Evolutionary conservation across 2,113 vertebrate genomes (phyloP).

Genomic region (Cyanocitta stelleri): DNA sequence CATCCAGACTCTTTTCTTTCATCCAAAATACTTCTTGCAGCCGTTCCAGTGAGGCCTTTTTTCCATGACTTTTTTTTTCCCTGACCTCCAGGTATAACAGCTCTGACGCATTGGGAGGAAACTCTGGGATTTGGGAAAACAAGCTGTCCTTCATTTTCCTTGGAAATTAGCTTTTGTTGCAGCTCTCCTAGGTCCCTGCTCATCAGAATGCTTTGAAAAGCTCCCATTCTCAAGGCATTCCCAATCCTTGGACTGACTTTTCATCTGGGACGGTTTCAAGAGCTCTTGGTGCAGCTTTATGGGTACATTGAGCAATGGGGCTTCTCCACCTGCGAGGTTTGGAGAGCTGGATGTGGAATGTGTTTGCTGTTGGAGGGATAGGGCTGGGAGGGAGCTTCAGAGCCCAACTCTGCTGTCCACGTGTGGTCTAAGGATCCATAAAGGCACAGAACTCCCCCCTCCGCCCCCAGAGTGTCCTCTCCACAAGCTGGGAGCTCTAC

Average conservation of each 20-base stretch:
- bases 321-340: not conserved
- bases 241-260: not conserved
- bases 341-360: not conserved
- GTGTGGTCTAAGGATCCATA: fast-evolving
- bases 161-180: not conserved
- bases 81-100: not conserved
- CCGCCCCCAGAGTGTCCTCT: not conserved
- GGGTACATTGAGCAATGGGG: not conserved
- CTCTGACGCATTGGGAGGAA: not conserved
- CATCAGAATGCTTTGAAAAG: not conserved
- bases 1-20: not conserved
- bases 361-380: not conserved
- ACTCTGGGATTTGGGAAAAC: not conserved
- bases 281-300: not conserved
- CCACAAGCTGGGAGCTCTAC: not conserved
- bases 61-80: not conserved
- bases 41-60: not conserved
- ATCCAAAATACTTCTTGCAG: not conserved
- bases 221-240: not conserved
- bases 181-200: not conserved
- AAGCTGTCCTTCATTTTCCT: not conserved
- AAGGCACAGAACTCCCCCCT: not conserved
- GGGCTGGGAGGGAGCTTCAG: not conserved
- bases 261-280: not conserved
- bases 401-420: not conserved